Base-by-base conservation (phyloP, 2,888 invertebrate species). In the Melinaea menophilus region DNA sequence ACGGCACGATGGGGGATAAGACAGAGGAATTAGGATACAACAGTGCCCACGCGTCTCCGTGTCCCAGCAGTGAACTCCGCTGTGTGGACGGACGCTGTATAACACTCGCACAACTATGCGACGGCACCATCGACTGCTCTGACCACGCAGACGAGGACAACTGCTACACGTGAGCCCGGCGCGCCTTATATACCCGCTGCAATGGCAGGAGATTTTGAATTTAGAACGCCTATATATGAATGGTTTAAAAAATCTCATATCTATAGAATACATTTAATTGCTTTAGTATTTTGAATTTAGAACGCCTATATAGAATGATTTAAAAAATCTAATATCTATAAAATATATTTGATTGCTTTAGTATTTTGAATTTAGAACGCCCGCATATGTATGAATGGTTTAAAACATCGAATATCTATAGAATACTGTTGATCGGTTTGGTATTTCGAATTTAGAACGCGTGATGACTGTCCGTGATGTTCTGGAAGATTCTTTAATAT, bases 31-130 rank as follows among this genome's bases (percentile, higher is more conserved):
- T 57, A 34, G 63, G 64, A 46, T 73, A 76, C 3, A 68, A 72
- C 4, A 82, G 82, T 11, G 84, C 88, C 9, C 90, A 90, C 71
- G 79, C 82, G 1, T 91, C 92, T 0, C 90, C 92, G 0, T 93
- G 87, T 75, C 92, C 90, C 1, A 84, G 81, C 60, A 90, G 91
- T 0, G 92, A 93, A 71, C 79, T 93, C 58, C 90, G 93, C 62
- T 94, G 94, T 72, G 92, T 93, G 4, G 93, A 93, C 74, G 93
- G 93, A 2, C 86, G 92, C 65, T 94, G 94, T 77, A 93, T 94
- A 71, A 92, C 92, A 0, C 86, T 94, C 22, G 85, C 91, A 7
- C 93, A 93, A 71, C 88, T 94, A 41, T 94, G 94, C 74, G 94
- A 94, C 75, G 90, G 91, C n/a, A 84, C 84, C 69, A 82, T 86